Evolutionary conservation across 2,888 invertebrate species (phyloP), one percentile per base, ranked within the genome.

Genomic region (Stenichneumon culpator): DNA sequence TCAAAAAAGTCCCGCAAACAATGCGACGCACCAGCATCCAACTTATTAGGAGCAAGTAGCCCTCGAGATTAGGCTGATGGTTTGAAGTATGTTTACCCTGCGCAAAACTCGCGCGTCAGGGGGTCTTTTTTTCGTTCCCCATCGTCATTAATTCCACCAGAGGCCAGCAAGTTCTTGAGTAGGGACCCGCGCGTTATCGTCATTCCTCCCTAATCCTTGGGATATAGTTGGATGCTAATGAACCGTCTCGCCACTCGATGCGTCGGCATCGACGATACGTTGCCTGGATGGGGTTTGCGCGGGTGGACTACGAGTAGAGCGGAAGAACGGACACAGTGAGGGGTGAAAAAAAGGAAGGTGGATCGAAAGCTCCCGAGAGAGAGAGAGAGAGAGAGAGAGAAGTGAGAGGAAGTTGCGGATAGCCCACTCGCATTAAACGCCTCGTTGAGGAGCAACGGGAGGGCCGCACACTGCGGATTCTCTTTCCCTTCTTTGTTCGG

Each of bases 401-500:
- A 52, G 60, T 28, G 72, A 75, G 70, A 82, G 75, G 57, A 73
- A 73, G 82, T 75, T 82, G 75, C 82, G 79, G 72, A 79, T 68
- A 25, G 79, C 22, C 82, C 70, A 86, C 86, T 86, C 83, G 84
- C 80, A 86, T 87, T 86, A 86, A 86, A 84, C 82, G 84, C 81
- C 84, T 83, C 79, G 69, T 86, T 83, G 77, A 87, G 84, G 73
- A 81, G 50, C 65, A 63, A 32, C 83, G 50, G 79, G 82, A 73
- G 85, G 84, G 72, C 79, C 60, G 78, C 54, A 72, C 67, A 72
- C 75, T 60, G 82, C 68, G 77, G 72, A 77, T 84, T 84, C 78
- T 78, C 68, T 81, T 69, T 78, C 67, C 72, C 75, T 72, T 75
- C 86, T 73, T 83, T 79, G 83, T 82, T 85, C 69, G 79, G 60